A percentile compares a stretch with the other conserved stretches of the same genome.
Evolutionary conservation across 2,888 invertebrate species (phyloP).

Genomic region (Philereme vetulata): DNA sequence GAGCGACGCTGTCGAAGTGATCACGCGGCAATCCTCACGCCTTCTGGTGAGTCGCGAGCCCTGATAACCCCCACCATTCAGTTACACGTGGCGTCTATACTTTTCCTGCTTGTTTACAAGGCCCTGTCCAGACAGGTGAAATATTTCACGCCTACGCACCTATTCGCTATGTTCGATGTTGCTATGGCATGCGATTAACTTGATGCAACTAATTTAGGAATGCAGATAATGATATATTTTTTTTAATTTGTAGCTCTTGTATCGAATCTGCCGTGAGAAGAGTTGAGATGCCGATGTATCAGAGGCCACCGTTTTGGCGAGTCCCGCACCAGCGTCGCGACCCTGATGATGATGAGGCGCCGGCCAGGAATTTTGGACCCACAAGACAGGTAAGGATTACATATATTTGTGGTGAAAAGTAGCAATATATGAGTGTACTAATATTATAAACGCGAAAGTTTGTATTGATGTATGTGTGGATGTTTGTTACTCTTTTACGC

Average conservation of each 20-base stretch:
- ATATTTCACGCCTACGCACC: conserved; percentile 68
- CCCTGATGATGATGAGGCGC: conserved; percentile 70
- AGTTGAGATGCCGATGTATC: conserved; percentile 79
- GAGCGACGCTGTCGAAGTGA: conserved; percentile 59
- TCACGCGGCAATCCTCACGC: conserved; percentile 56
- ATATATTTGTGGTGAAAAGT: too few species aligned
- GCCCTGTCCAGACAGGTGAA: conserved; percentile 61
- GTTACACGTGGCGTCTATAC: conserved; percentile 48
- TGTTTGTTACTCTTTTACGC: too few species aligned
- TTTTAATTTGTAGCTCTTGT: conserved; percentile 44
- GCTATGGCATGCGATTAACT: conserved; percentile 31
- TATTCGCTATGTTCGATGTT: conserved; percentile 28
- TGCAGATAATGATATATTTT: conserved; percentile 23
- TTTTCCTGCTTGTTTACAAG: conserved; percentile 44
- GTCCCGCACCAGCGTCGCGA: conserved; percentile 74
- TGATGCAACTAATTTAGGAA: conserved; percentile 27
- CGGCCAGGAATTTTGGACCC: conserved; percentile 57
- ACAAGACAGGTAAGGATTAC: conserved; percentile 51
- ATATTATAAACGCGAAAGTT: too few species aligned
- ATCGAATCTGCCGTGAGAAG: conserved; percentile 36
- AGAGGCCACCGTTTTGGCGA: conserved; percentile 86
- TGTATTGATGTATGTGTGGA: too few species aligned
- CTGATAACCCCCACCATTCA: conserved; percentile 47
- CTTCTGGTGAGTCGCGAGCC: conserved; percentile 70
- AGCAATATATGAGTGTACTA: too few species aligned